Base-by-base conservation (phyloP, 1,140 invertebrate genomes). In the Pogonomyrmex barbatus region DNA sequence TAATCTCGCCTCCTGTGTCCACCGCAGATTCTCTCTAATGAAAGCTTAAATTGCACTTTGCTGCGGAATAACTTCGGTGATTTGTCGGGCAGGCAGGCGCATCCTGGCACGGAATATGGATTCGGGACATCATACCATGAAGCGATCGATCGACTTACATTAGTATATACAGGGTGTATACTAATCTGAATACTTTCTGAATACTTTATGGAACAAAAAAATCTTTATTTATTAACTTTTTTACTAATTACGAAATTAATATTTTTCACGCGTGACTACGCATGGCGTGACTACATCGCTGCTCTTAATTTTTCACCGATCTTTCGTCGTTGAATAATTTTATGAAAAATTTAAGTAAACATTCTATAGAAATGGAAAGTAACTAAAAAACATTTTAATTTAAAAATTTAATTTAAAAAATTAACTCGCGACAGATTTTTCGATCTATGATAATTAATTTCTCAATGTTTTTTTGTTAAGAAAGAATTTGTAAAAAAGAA, bases 61-160 rank as follows among this genome's bases (percentile, higher is more conserved):
- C 60, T 67, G 88, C 45, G 54, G 54, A 84, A 87, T 90, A 89
- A 90, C 87, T 83, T 89, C 5, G 63, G 45, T 47, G 84, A 91
- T 91, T 89, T 81, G 88, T 90, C 85, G 78, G 85, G 42, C 47
- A 87, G 86, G 73, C 90, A 87, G 89, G 90, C 83, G 87, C 86
- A 90, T 92, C 86, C 91, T 92, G 92, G 92, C 83, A 93, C 92
- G 87, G 89, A 89, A 87, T 93, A 92, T 93, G 89, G 92, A 92
- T 93, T 92, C 85, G 86, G 70, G 63, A 81, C 77, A 68, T 81
- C 79, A 50, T 83, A 75, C 54, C 68, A 24, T 56, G 78, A 58
- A 58, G 85, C 81, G 89, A 62, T 89, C 82, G 76, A 54, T 73
- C 52, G 36, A 50, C 71, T 83, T 83, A 83, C 24, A 33, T 68